These are phyloP conservation scores for Tinamus guttatus DNA, from an alignment of 2,113 vertebrate species.

Conservation along the genomic window DNA sequence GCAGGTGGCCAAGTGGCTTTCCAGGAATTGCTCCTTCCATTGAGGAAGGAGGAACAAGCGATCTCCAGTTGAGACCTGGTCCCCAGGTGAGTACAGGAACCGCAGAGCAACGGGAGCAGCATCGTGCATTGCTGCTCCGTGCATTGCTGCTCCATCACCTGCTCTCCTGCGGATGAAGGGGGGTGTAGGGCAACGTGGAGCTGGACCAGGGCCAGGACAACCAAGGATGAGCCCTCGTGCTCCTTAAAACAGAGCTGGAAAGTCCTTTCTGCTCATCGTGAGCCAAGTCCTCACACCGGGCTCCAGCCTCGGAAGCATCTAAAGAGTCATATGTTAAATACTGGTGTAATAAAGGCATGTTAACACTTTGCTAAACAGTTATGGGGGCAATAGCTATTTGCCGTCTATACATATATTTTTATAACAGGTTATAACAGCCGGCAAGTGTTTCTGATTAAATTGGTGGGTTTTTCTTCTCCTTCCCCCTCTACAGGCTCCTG, in stretches of 20 bases:
- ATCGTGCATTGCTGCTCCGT: neutral
- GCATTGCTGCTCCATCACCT: neutral
- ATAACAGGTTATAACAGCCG: neutral
- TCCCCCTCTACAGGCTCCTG: constrained; percentile 83
- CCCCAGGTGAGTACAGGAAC: neutral
- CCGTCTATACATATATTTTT: neutral
- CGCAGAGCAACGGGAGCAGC: neutral
- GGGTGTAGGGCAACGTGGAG: neutral
- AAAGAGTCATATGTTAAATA: neutral
- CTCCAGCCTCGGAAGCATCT: neutral
- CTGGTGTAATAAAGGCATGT: neutral
- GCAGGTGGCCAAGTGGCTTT: neutral
- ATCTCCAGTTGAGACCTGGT: neutral
- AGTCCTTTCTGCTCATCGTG: neutral
- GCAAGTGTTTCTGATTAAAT: constrained; percentile 4
- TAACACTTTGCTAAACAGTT: neutral
- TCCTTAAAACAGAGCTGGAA: accelerated
- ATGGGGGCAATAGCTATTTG: neutral
- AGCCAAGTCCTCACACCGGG: accelerated
- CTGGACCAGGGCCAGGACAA: neutral
- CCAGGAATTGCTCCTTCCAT: neutral
- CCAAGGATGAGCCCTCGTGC: neutral
- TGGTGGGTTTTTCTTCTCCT: neutral
- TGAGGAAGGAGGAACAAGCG: neutral
- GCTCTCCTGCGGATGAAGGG: neutral